Evolutionary conservation across 2,888 invertebrate genomes (phyloP).

Genomic region (Piscicola geometra): DNA sequence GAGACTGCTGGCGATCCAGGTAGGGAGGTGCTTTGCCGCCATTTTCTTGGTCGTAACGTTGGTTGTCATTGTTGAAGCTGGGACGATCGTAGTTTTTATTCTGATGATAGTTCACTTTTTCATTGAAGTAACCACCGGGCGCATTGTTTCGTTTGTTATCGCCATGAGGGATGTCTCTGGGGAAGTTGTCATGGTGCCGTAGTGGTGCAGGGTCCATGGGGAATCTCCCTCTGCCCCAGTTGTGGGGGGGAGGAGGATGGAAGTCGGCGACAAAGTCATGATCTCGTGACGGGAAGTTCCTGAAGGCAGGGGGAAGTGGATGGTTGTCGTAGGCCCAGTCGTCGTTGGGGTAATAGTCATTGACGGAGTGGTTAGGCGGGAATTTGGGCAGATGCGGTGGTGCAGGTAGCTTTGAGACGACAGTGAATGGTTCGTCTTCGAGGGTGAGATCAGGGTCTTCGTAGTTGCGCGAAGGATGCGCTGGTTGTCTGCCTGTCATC

Average conservation of each 20-base stretch:
- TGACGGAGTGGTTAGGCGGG: background rate
- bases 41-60: background rate
- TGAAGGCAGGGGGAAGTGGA: background rate
- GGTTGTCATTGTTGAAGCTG: background rate
- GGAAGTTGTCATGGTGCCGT: background rate
- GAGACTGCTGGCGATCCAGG: background rate
- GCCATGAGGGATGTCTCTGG: background rate
- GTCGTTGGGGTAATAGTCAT: background rate
- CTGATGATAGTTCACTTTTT: background rate
- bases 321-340: constrained; percentile 10
- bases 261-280: background rate
- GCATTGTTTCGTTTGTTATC: background rate
- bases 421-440: background rate
- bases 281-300: constrained; percentile 5
- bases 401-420: background rate
- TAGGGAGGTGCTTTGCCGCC: background rate
- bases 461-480: background rate
- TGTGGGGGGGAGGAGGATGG: background rate
- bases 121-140: constrained; percentile 6
- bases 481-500: constrained; percentile 54
- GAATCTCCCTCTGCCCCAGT: constrained; percentile 1
- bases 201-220: background rate
- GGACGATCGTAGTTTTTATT: background rate
- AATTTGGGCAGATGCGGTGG: background rate
- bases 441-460: constrained; percentile 16